Percentiles rank a stretch among this genome's conserved stretches.
Evolutionary conservation across 2,888 invertebrate genomes (phyloP).

Genomic region (Hemaris fuciformis): DNA sequence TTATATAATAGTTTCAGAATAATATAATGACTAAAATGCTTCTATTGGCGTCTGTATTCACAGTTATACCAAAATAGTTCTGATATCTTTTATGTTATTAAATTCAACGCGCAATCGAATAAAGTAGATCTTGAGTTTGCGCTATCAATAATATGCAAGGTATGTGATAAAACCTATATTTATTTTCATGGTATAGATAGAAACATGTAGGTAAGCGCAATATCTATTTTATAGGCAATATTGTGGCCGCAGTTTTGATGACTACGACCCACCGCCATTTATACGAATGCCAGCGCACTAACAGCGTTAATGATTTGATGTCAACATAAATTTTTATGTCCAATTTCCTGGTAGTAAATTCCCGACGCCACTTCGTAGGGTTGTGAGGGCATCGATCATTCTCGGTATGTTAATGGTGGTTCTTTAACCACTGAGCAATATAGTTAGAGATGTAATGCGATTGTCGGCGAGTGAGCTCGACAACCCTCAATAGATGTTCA

Average conservation of each 20-base stretch:
- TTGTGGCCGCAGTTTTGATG: constrained; percentile 15
- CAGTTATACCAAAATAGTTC: no score
- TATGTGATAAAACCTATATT: no score
- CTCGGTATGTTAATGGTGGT: constrained; percentile 58
- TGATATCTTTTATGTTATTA: neutral
- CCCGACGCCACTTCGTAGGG: constrained; percentile 32
- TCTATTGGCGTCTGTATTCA: no score
- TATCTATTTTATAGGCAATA: constrained; percentile 7
- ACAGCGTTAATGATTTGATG: constrained; percentile 43
- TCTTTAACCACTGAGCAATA: constrained; percentile 46
- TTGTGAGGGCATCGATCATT: constrained; percentile 25
- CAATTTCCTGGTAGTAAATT: constrained; percentile 50
- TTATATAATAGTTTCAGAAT: no score
- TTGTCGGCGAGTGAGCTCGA: constrained; percentile 22
- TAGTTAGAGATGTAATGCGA: constrained; percentile 53
- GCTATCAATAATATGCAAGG: no score
- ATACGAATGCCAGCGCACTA: constrained; percentile 12
- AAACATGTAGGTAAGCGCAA: neutral
- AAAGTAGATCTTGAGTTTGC: no score
- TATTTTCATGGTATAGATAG: no score
- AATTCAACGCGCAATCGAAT: no score
- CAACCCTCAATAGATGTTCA: constrained; percentile 30
- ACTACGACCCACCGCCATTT: constrained; percentile 16
- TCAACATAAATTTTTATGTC: constrained; percentile 45
- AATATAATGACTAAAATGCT: no score